These are phyloP conservation scores for Catotricha subobsoleta DNA, from an alignment of 2,888 invertebrate genomes.

Conservation along the genomic window DNA sequence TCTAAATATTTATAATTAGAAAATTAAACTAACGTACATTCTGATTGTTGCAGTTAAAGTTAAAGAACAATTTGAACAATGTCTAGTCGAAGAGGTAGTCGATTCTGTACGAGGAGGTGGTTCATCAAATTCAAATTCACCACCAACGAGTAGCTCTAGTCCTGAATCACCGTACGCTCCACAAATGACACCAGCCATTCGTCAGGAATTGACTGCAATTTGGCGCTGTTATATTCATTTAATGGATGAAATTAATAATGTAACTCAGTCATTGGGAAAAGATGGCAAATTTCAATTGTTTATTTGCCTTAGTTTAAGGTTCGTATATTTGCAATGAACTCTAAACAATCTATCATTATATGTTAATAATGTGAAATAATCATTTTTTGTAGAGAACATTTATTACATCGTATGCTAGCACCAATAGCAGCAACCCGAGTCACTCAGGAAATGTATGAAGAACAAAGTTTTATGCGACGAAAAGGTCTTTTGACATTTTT, in stretches of 20 bases:
- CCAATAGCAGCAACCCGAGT: constrained; percentile 80
- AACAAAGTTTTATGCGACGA: constrained; percentile 83
- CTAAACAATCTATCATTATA: background rate
- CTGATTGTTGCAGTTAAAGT: constrained; percentile 26
- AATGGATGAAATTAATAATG: constrained; percentile 71
- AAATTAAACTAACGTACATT: background rate
- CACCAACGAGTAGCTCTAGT: constrained; percentile 30
- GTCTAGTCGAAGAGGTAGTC: constrained; percentile 40
- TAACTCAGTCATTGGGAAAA: constrained; percentile 64
- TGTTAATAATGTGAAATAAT: constrained; percentile 6
- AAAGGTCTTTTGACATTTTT: constrained; percentile 72
- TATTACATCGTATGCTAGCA: constrained; percentile 78
- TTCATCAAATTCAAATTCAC: constrained; percentile 12
- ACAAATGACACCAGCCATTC: constrained; percentile 21
- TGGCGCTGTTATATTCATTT: constrained; percentile 80
- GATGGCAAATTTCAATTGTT: constrained; percentile 97
- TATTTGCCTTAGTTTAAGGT: constrained; percentile 86
- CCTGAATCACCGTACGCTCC: constrained; percentile 19
- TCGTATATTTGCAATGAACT: constrained; percentile 14
- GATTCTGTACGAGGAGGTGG: constrained; percentile 19
- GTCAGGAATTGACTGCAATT: constrained; percentile 44
- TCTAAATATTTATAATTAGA: background rate
- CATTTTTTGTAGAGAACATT: constrained; percentile 50
- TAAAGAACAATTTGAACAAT: constrained; percentile 64
- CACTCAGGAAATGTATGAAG: constrained; percentile 88